phyloP scores from a whole-genome alignment of 1,140 invertebrate species.

The Trinorchestia longiramus region DNA sequence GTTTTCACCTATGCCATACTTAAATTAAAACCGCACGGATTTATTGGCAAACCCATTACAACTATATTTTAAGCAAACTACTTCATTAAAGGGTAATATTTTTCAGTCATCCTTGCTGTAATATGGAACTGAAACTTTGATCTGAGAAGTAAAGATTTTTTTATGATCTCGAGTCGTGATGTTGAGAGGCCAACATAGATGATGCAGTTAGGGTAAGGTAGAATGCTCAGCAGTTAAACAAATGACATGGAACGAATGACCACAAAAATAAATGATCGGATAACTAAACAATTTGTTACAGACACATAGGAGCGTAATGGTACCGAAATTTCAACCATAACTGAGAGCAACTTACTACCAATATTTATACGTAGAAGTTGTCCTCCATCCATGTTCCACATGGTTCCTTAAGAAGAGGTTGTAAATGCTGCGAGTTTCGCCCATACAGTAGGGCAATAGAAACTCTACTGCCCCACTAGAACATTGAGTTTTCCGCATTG shows the following conservation, averaged over 20 bases:
- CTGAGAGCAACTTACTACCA: background rate
- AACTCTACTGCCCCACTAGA: too few relatives aligned
- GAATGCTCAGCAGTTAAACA: background rate
- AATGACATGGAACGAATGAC: too few relatives aligned
- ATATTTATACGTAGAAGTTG: background rate
- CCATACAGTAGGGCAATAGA: too few relatives aligned
- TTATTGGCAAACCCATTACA: too few relatives aligned
- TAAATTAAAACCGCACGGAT: too few relatives aligned
- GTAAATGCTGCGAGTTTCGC: too few relatives aligned
- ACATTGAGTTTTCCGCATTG: too few relatives aligned
- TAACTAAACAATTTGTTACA: background rate
- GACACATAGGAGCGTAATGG: background rate
- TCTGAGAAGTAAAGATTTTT: background rate
- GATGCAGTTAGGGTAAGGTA: background rate
- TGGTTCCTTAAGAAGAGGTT: background rate
- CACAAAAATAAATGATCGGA: background rate
- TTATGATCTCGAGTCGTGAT: background rate
- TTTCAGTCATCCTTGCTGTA: background rate
- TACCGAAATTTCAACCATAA: background rate
- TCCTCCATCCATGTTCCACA: background rate
- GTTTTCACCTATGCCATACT: too few relatives aligned
- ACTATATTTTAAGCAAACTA: background rate
- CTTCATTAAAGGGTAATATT: background rate
- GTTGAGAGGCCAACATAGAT: background rate
- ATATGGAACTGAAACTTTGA: background rate